A percentile compares a stretch with the other conserved stretches of the same genome.
phyloP scores from a whole-genome alignment of 2,797 vertebrate genomes.

The Trachops cirrhosus region DNA sequence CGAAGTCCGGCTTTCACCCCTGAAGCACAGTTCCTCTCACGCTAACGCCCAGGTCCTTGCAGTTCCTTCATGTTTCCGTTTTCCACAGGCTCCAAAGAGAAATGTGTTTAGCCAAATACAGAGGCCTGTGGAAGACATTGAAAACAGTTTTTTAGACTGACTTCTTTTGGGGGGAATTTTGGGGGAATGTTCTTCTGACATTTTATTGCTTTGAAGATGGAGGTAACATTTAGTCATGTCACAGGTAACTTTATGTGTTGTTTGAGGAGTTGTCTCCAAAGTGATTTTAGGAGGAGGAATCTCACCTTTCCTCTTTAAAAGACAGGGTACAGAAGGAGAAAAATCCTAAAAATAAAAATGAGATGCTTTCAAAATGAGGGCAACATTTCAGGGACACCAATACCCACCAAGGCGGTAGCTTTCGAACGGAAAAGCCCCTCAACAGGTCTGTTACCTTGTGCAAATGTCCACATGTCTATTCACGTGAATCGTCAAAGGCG shows the following conservation, averaged over 20 bases:
- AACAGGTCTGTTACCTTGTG: neutral
- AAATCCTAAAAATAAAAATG: neutral
- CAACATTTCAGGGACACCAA: neutral
- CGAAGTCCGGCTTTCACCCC: neutral
- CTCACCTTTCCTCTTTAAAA: neutral
- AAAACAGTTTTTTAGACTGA: neutral
- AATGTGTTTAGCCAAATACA: neutral
- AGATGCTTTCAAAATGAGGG: neutral
- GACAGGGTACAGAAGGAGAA: neutral
- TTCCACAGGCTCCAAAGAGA: neutral
- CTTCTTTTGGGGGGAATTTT: neutral
- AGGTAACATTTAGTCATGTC: neutral
- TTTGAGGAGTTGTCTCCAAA: neutral
- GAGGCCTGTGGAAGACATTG: neutral
- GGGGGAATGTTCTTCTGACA: neutral
- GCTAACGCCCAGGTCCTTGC: neutral
- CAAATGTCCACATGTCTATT: neutral
- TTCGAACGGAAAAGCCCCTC: neutral
- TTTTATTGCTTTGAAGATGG: constrained; percentile 10
- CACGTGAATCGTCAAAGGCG: neutral
- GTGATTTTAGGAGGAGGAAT: neutral
- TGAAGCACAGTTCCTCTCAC: neutral
- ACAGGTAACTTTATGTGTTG: neutral
- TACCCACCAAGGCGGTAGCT: neutral
- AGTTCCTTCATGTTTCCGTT: neutral